Conservation (phyloP, 1,140 invertebrate species). For the Drosophila pachea region DNA sequence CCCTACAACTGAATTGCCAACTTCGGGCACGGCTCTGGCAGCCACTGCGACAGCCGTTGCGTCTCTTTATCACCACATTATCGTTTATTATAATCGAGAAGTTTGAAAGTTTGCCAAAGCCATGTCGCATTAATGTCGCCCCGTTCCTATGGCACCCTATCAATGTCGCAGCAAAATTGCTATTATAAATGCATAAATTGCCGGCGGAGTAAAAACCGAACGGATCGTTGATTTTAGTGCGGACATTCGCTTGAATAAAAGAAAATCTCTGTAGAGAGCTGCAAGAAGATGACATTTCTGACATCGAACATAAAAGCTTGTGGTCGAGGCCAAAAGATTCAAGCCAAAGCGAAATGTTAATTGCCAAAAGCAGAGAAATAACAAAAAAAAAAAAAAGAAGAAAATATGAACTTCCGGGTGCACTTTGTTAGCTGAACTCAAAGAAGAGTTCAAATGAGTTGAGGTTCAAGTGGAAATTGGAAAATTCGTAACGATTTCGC, state of each 20-base stretch:
- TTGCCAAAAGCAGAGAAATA: too few species aligned
- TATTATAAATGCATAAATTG: conserved; percentile 41
- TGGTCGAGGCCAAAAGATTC: background rate
- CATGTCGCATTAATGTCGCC: conserved; percentile 44
- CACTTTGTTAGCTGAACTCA: too few species aligned
- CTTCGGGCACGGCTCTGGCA: background rate
- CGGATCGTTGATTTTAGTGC: conserved; percentile 29
- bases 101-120: conserved; percentile 43
- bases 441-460: too few species aligned
- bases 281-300: conserved; percentile 13
- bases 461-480: too few species aligned
- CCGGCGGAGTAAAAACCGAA: conserved; percentile 9
- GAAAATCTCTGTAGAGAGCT: background rate
- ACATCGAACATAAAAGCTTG: background rate
- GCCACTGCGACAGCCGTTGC: background rate
- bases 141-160: conserved; percentile 18
- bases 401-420: too few species aligned
- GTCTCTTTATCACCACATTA: conserved; percentile 34
- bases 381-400: too few species aligned
- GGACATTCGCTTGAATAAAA: conserved; percentile 5
- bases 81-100: conserved; percentile 54
- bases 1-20: too few species aligned
- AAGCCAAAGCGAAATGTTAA: too few species aligned
- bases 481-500: too few species aligned
- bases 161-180: conserved; percentile 49